Evolutionary conservation across 1,140 invertebrate genomes (phyloP).

Genomic region (Lordiphosa stackelbergi): DNA sequence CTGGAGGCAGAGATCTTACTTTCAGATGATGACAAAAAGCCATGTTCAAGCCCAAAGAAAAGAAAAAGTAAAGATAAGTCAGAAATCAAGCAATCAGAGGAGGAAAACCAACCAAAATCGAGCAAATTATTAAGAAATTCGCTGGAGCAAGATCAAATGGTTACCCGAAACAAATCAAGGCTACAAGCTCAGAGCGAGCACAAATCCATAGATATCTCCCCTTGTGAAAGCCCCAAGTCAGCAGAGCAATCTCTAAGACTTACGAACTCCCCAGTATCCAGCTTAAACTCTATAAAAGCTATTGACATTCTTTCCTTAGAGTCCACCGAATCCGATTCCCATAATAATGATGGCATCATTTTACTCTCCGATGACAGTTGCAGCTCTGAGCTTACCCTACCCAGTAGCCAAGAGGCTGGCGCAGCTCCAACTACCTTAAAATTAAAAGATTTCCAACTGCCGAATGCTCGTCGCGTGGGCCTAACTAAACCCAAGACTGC

Average conservation of each 20-base stretch:
- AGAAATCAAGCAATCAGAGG: background rate
- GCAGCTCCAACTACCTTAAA: background rate
- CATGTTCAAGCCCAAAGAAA: background rate
- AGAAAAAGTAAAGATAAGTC: background rate
- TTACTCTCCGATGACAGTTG: constrained; percentile 44
- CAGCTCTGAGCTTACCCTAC: constrained; percentile 18
- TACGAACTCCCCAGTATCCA: no score
- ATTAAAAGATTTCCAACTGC: constrained; percentile 21
- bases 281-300: no score
- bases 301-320: background rate
- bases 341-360: constrained; percentile 29
- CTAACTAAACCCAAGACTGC: constrained; percentile 47
- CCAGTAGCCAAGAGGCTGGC: constrained; percentile 31
- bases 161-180: background rate
- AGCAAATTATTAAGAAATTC: no score
- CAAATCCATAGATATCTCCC: no score
- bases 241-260: no score
- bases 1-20: constrained; percentile 2
- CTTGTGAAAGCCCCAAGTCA: no score
- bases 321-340: background rate
- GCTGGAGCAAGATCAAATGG: background rate
- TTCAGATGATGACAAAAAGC: constrained; percentile 1
- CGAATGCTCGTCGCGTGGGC: constrained; percentile 33
- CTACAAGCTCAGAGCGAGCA: background rate
- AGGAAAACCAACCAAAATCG: background rate